Percentiles rank a stretch among this genome's conserved stretches.
Evolutionary conservation across 1,140 invertebrate species (phyloP).

Genomic region (Aphaenogaster floridana): DNA sequence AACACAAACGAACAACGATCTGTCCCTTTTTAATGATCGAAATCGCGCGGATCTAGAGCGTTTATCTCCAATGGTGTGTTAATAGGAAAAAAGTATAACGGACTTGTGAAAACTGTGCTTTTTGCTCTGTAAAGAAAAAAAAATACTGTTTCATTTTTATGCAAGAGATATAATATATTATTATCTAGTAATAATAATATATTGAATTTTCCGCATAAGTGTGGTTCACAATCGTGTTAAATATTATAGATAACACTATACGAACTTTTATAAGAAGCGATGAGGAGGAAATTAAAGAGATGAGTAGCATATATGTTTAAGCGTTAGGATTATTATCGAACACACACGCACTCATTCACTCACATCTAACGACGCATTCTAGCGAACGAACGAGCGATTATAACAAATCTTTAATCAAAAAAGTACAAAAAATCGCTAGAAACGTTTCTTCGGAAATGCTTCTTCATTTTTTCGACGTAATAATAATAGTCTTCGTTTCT

Average conservation of each 20-base stretch:
- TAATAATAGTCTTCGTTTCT: slow-evolving; percentile 74
- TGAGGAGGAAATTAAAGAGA: slow-evolving; percentile 55
- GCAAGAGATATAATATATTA: slow-evolving; percentile 35
- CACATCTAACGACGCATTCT: slow-evolving; percentile 55
- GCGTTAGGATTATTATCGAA: slow-evolving; percentile 55
- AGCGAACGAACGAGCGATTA: slow-evolving; percentile 63
- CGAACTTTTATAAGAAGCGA: slow-evolving; percentile 71
- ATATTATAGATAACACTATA: slow-evolving; percentile 42
- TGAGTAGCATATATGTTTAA: slow-evolving; percentile 63
- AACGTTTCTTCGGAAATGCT: slow-evolving; percentile 78
- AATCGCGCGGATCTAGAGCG: slow-evolving; percentile 28
- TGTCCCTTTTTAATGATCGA: slow-evolving; percentile 33
- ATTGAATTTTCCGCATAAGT: slow-evolving; percentile 30
- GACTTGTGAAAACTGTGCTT: slow-evolving; percentile 37
- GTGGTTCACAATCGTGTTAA: slow-evolving; percentile 47
- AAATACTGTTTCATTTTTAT: slow-evolving; percentile 38
- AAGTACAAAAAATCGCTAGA: slow-evolving; percentile 85
- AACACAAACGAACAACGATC: slow-evolving; percentile 68
- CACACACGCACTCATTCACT: slow-evolving; percentile 14
- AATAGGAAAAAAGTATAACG: slow-evolving; percentile 25
- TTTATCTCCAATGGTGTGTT: slow-evolving; percentile 36
- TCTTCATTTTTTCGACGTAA: slow-evolving; percentile 74
- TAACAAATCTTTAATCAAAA: slow-evolving; percentile 84
- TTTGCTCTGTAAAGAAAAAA: slow-evolving; percentile 22
- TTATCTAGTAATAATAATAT: slow-evolving; percentile 34